A percentile compares a stretch with the other conserved stretches of the same genome.
Conservation (phyloP, 2,113 vertebrate genomes). For the Thinocorus orbignyianus region DNA sequence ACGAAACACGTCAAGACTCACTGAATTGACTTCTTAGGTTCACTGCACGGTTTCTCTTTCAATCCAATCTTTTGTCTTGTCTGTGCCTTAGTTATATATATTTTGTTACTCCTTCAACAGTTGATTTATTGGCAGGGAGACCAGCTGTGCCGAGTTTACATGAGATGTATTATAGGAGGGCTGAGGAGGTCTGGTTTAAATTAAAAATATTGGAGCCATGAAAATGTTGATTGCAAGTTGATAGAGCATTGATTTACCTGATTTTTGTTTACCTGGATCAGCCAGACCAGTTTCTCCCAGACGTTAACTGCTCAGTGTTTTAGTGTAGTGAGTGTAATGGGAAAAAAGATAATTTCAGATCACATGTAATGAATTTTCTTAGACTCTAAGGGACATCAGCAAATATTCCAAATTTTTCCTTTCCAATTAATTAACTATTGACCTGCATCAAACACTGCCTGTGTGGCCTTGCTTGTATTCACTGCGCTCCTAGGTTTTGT, state of each 20-base stretch:
- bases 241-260: background rate
- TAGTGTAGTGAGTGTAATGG: background rate
- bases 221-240: conserved; percentile 4
- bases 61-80: conserved; percentile 7
- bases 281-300: background rate
- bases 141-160: conserved; percentile 43
- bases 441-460: background rate
- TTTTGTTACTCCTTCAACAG: conserved; percentile 7
- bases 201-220: background rate
- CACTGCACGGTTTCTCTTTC: conserved; percentile 12
- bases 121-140: conserved; percentile 28
- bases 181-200: conserved; percentile 27
- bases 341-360: background rate
- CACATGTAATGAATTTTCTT: background rate
- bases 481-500: background rate
- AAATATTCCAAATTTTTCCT: background rate
- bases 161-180: background rate
- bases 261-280: background rate
- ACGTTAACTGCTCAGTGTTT: background rate
- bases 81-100: background rate
- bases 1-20: conserved; percentile 45
- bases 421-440: background rate
- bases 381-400: background rate
- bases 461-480: background rate
- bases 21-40: conserved; percentile 47